phyloP scores from a whole-genome alignment of 2,797 vertebrate genomes.

The Tenualosa thibaudeaui region DNA sequence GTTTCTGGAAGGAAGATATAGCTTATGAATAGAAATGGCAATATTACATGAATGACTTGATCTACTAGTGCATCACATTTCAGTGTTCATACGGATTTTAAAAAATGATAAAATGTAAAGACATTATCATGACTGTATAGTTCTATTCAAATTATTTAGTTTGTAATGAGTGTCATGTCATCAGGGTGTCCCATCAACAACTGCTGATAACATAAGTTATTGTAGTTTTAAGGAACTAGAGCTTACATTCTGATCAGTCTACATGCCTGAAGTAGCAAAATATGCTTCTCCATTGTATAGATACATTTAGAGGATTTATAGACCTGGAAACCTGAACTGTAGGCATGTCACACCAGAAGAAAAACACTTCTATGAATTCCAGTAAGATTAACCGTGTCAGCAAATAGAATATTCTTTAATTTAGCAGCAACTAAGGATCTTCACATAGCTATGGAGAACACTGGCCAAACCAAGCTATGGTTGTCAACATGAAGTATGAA shows the following conservation, averaged over 20 bases:
- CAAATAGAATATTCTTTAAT: neutral
- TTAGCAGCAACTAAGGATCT: constrained; percentile 4
- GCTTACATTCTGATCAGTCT: neutral
- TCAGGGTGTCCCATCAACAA: neutral
- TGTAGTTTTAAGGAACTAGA: neutral
- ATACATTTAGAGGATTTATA: neutral
- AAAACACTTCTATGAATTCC: neutral
- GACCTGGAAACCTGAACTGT: neutral
- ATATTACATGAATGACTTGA: constrained; percentile 6
- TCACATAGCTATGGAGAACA: neutral
- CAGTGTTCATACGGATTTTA: too few species aligned
- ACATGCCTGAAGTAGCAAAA: neutral
- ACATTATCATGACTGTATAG: neutral
- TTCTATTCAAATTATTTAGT: neutral
- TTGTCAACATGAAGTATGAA: constrained; percentile 15
- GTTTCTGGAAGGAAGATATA: constrained; percentile 20
- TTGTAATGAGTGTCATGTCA: neutral
- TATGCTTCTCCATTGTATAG: neutral
- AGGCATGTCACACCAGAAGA: neutral
- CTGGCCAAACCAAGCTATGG: neutral
- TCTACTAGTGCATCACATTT: constrained; percentile 3
- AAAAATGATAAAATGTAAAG: neutral
- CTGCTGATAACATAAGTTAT: neutral
- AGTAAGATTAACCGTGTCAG: neutral
- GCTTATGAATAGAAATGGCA: neutral